Percentiles rank a stretch among this genome's conserved stretches.
phyloP scores from a whole-genome alignment of 2,888 invertebrate genomes.

The Cyclophora punctaria region DNA sequence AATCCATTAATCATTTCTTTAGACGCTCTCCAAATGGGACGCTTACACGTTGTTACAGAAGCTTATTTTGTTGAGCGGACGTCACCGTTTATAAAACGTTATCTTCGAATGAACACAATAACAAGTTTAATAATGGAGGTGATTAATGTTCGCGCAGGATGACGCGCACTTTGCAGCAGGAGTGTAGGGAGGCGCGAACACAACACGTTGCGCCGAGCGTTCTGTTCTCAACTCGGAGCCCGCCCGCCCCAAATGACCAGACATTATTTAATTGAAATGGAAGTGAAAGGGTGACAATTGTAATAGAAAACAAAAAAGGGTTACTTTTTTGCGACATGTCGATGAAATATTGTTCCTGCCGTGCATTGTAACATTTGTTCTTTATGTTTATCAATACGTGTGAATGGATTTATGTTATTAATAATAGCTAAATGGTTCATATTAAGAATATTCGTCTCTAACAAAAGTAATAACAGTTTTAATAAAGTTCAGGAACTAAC shows the following conservation, averaged over 20 bases:
- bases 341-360: conserved; percentile 72
- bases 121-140: conserved; percentile 71
- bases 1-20: conserved; percentile 59
- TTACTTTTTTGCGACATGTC: conserved; percentile 57
- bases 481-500: too few species aligned
- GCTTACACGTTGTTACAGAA: conserved; percentile 70
- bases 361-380: conserved; percentile 69
- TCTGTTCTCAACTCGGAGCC: conserved; percentile 9
- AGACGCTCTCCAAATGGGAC: conserved; percentile 43
- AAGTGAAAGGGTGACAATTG: conserved; percentile 74
- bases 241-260: conserved; percentile 71
- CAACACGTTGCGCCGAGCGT: conserved; percentile 27
- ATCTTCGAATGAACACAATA: conserved; percentile 74
- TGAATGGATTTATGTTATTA: conserved; percentile 7
- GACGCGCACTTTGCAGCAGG: conserved; percentile 65
- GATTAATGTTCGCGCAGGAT: conserved; percentile 72
- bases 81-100: conserved; percentile 73
- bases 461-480: too few species aligned
- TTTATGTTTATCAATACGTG: conserved; percentile 31
- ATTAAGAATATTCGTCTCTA: too few species aligned
- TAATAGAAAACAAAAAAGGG: conserved; percentile 72
- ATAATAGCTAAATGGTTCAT: background rate
- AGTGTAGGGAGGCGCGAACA: conserved; percentile 54
- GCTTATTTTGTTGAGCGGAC: conserved; percentile 70
- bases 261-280: conserved; percentile 75